Percentiles rank a stretch among this genome's conserved stretches.
Conservation (phyloP, 2,113 vertebrate species). For the Sebastes fasciatus region DNA sequence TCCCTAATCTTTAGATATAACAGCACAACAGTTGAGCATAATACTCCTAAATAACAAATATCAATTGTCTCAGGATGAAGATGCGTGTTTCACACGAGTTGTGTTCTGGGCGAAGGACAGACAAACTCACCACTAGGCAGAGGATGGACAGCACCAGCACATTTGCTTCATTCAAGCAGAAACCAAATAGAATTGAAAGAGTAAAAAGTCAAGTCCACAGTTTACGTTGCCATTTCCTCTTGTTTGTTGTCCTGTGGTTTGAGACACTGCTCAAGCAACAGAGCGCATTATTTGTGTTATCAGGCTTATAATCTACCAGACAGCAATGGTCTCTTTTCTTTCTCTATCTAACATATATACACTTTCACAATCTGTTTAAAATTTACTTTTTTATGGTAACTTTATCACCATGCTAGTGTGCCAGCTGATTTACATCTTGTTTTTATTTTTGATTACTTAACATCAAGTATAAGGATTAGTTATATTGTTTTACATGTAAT, state of each 20-base stretch:
- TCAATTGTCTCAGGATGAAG: conserved; percentile 43
- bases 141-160: neutral
- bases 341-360: neutral
- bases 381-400: neutral
- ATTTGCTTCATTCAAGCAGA: neutral
- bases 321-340: neutral
- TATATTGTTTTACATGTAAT: neutral
- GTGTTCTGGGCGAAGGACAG: neutral
- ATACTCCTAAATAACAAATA: neutral
- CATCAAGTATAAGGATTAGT: neutral
- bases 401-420: neutral
- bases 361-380: neutral
- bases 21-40: neutral
- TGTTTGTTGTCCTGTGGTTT: neutral
- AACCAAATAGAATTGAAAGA: neutral
- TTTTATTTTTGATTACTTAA: neutral
- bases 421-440: neutral
- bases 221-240: neutral
- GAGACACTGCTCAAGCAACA: neutral
- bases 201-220: neutral
- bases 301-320: neutral
- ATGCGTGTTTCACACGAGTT: conserved; percentile 17
- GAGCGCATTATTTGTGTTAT: neutral
- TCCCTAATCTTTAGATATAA: neutral
- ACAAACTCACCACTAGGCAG: neutral